Evolutionary conservation across 92 coral and sea anemone species (phyloP).

Genomic region (Parazoanthus darwini): DNA sequence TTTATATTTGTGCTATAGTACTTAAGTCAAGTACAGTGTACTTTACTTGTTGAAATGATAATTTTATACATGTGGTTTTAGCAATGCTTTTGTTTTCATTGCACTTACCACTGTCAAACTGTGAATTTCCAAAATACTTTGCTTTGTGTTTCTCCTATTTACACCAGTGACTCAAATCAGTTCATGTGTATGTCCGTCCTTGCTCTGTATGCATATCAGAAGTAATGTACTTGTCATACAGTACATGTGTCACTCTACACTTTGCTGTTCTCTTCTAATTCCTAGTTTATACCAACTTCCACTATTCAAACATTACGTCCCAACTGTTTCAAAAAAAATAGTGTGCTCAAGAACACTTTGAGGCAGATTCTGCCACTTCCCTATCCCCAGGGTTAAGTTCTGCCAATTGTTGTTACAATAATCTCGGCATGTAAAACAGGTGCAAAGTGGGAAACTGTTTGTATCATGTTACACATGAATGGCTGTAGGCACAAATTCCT

Average conservation of each 20-base stretch:
- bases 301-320: no score
- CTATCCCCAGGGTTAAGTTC: no score
- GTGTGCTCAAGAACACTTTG: no score
- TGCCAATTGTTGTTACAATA: no score
- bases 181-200: not conserved
- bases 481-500: no score
- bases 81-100: not conserved
- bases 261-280: not conserved
- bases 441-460: no score
- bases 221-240: not conserved
- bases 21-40: no score
- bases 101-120: not conserved
- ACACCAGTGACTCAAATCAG: not conserved
- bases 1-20: not conserved
- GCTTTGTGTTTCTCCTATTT: not conserved
- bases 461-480: no score
- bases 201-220: not conserved
- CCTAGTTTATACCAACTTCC: not conserved
- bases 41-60: not conserved
- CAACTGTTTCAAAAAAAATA: no score
- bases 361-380: no score
- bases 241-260: not conserved
- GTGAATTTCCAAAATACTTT: no score
- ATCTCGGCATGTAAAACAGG: no score
- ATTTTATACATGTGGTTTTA: not conserved